These are phyloP conservation scores for Cephus pygmeus DNA, from an alignment of 2,888 invertebrate genomes.

Conservation along the genomic window DNA sequence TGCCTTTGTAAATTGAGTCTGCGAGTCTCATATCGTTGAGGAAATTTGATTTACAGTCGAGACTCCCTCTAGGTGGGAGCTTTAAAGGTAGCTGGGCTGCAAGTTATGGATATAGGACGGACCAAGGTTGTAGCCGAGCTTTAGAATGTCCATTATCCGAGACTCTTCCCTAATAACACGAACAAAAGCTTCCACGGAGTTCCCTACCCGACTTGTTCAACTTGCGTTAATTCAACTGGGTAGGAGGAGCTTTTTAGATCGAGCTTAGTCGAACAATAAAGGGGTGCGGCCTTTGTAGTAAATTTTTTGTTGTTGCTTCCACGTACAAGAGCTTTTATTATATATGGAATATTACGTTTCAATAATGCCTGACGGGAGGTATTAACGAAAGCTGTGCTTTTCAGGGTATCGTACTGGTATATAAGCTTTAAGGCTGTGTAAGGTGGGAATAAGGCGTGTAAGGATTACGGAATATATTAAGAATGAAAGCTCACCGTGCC, in stretches of 20 bases:
- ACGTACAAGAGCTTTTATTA: background rate
- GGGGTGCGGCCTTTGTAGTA: background rate
- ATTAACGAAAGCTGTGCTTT: conserved; percentile 4
- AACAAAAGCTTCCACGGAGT: background rate
- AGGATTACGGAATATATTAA: background rate
- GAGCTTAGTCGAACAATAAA: background rate
- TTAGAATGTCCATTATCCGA: background rate
- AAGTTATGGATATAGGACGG: background rate
- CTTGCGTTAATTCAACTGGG: background rate
- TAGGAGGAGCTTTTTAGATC: background rate
- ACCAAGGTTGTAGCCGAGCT: background rate
- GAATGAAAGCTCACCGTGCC: conserved; percentile 68
- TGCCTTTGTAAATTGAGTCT: conserved; percentile 38
- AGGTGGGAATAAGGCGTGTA: background rate
- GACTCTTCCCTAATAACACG: background rate
- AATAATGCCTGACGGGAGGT: background rate
- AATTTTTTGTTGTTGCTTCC: background rate
- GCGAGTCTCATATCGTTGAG: conserved; percentile 21
- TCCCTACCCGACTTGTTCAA: background rate
- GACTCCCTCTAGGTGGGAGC: background rate
- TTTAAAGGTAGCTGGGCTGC: background rate
- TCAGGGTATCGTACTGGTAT: conserved; percentile 6
- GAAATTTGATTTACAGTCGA: conserved; percentile 36
- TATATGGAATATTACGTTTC: background rate
- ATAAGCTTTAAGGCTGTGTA: background rate